Base-by-base conservation (phyloP, 2,797 vertebrate species). In the Onychomys arenicola region DNA sequence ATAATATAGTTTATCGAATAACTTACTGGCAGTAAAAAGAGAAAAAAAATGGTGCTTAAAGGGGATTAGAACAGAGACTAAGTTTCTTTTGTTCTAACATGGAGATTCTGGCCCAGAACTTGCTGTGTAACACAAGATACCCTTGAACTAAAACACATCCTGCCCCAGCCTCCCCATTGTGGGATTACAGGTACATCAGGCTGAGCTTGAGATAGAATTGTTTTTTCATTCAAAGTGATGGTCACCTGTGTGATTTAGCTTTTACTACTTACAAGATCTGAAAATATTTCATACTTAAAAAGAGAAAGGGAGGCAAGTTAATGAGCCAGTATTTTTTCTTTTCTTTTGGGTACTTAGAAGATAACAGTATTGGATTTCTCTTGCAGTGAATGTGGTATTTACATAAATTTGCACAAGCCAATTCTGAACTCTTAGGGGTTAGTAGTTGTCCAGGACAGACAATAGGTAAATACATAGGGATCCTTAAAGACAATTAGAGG, bases 201-300 rank as follows among this genome's bases (percentile, higher is more conserved):
- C 10, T 17, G 6, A 75, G 57, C 6, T 76, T 61, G 71, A 61
- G 57, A 14, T 23, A 43, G 37, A 61, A 43, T 61, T 76, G 34
- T 23, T 46, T 75, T 75, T 76, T 61, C 6, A 16, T 46, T 34
- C 86, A 65, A 9, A 75, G 5, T 83, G 6, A 63, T 91, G 21
- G 8, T 2, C 88, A 29, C 27, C n/a, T 27, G 0, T 55, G 23
- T 25, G 63, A 34, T 37, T 86, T 78, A 78, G 57, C 65, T 75
- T 57, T 34, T 23, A 25, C 71, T 94, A 34, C 77, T 81, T 78
- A 82, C 23, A 32, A 96, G 55, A 32, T 75, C 52, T 80, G 27
- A 77, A 96, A 84, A 43, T 73, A 85, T 55, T 92, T 80, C n/a
- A 32, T 32, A 77, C 46, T 67, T 89, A 89, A 49, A 43, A 27